phyloP scores from a whole-genome alignment of 2,888 invertebrate species.

The Ypsolopha sequella region DNA sequence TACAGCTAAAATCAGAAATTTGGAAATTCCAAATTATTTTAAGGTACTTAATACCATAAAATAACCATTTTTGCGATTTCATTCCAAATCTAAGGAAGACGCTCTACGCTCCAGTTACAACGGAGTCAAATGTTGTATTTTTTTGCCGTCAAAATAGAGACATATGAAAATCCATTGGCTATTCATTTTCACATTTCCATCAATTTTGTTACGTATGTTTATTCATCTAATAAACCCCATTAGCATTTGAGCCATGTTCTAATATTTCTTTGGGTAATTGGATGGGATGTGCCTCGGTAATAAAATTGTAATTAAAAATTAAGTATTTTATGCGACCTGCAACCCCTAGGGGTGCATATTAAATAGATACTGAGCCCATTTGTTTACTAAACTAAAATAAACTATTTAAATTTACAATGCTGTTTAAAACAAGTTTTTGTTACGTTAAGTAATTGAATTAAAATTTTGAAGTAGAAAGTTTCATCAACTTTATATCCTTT shows the following conservation, averaged over 20 bases:
- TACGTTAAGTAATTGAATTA: slow-evolving; percentile 19
- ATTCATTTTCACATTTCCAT: neutral
- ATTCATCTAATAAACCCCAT: slow-evolving; percentile 2
- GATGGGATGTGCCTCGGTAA: slow-evolving; percentile 58
- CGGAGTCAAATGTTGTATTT: no score
- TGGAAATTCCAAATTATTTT: no score
- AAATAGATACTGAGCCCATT: slow-evolving; percentile 53
- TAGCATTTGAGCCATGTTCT: slow-evolving; percentile 17
- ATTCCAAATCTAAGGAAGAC: no score
- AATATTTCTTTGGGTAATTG: slow-evolving; percentile 62
- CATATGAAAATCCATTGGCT: no score
- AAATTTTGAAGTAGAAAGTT: no score
- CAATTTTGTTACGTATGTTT: neutral
- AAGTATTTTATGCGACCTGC: slow-evolving; percentile 57
- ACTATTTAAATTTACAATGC: slow-evolving; percentile 55
- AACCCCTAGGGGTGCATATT: slow-evolving; percentile 64
- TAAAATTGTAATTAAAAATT: slow-evolving; percentile 70
- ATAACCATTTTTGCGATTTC: no score
- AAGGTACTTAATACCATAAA: no score
- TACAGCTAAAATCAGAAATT: no score
- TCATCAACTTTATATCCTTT: no score
- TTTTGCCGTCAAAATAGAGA: no score
- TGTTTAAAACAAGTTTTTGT: slow-evolving; percentile 15
- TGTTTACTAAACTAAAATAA: slow-evolving; percentile 58
- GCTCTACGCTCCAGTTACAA: no score